Evolutionary conservation across 2,797 vertebrate species (phyloP), one percentile per base, ranked within the genome.

Genomic region (Gymnopithys bicolor): DNA sequence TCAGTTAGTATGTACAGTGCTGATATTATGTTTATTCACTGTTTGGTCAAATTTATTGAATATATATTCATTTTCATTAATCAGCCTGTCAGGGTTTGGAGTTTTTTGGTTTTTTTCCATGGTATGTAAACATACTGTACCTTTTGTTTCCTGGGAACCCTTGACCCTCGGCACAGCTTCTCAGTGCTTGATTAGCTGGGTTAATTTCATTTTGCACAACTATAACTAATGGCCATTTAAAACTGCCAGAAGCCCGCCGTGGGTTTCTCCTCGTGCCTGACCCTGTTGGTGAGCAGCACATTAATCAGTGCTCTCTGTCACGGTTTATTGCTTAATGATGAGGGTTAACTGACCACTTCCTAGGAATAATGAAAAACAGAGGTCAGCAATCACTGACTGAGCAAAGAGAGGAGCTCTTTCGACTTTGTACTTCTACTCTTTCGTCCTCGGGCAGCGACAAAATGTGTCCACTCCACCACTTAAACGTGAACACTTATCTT

Each of bases 341-440:
- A 92, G 87, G 80, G 93, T 96, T 96, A 97, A 96, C 94, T 95
- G 90, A 93, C 95, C 93, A 86, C 87, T 96, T 97, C 87, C 89
- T 77, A 83, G 70, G 51, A 80, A 89, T 93, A 93, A 95, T 94
- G 91, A 93, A 96, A 97, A 94, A 83, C 79, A 96, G 95, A 94
- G 94, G 91, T 94, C 85, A 95, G 62, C 67, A 86, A 60, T 91
- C 85, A 79, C 69, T 73, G 81, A 7, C 63, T 67, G 84, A 90
- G 55, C 13, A 0, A 41, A 71, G 78, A 89, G 75, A 89, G 66
- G 63, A 74, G 93, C 87, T 89, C 67, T 87, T 93, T 70, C 2
- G 17, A 35, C 69, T 89, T 89, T 60, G 52, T 46, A 2, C 74
- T 71, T 60, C 22, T 67, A 13, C 69, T 84, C 73, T 33, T 82